These are phyloP conservation scores for Rugalucina vietnamica DNA, from an alignment of 2,888 invertebrate species.

Conservation along the genomic window DNA sequence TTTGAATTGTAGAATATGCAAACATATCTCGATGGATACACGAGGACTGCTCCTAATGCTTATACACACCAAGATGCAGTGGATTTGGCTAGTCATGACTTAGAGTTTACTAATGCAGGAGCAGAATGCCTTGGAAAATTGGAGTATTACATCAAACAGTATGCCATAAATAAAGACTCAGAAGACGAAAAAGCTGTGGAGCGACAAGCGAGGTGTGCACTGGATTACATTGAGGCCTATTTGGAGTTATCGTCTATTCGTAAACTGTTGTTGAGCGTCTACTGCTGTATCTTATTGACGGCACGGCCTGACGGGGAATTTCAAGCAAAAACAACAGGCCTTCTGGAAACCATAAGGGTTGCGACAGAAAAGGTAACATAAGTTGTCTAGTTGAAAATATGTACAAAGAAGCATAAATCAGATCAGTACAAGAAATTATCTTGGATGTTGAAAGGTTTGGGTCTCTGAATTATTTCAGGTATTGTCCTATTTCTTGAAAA, in stretches of 20 bases:
- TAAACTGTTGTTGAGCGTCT: background rate
- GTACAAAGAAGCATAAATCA: too few species aligned
- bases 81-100: background rate
- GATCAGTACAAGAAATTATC: too few species aligned
- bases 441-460: too few species aligned
- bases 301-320: background rate
- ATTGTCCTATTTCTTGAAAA: too few species aligned
- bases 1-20: background rate
- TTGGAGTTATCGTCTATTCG: background rate
- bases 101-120: background rate
- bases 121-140: background rate
- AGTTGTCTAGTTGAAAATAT: too few species aligned
- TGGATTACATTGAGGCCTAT: background rate
- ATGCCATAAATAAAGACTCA: background rate
- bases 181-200: background rate
- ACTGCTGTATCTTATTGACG: background rate
- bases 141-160: background rate
- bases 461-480: too few species aligned
- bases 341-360: too few species aligned
- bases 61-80: background rate
- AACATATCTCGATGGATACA: background rate
- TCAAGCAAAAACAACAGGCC: background rate
- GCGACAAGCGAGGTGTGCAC: background rate
- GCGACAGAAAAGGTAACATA: too few species aligned
- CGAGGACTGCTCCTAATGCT: background rate